A percentile compares a stretch with the other conserved stretches of the same genome.
These are phyloP conservation scores for Rhincodon typus DNA, from an alignment of 2,797 vertebrate species.

Conservation along the genomic window DNA sequence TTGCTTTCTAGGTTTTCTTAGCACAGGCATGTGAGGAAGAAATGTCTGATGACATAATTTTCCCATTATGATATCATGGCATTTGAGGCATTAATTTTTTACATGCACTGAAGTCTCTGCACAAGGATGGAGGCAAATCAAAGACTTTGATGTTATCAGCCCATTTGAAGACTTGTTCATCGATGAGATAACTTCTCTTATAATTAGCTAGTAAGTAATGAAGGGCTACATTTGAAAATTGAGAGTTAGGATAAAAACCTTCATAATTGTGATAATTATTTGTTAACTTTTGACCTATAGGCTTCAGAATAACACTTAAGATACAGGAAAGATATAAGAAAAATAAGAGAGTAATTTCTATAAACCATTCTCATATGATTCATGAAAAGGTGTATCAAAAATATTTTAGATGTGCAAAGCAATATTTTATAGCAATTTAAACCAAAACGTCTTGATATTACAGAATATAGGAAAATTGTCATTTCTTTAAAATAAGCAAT, in stretches of 20 bases:
- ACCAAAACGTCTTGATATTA: background rate
- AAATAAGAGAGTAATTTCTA: background rate
- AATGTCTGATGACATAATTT: background rate
- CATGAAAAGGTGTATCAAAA: background rate
- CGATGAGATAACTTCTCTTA: background rate
- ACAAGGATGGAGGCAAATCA: background rate
- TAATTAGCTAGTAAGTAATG: slow-evolving; percentile 7
- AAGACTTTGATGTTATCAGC: background rate
- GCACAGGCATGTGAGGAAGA: background rate
- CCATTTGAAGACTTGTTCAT: background rate
- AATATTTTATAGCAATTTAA: background rate
- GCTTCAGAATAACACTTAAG: background rate
- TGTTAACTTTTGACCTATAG: background rate
- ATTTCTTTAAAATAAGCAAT: background rate
- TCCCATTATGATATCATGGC: background rate
- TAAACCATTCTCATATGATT: background rate
- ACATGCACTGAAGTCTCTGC: background rate
- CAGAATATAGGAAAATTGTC: background rate
- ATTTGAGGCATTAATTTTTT: background rate
- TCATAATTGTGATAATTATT: background rate
- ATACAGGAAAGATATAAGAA: background rate
- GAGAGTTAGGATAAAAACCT: background rate
- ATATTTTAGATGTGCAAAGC: background rate
- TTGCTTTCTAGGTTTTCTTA: background rate
- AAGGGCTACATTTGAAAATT: background rate